Base-by-base conservation (phyloP, 2,888 invertebrate species). In the Lasioglossum oenotherae region DNA sequence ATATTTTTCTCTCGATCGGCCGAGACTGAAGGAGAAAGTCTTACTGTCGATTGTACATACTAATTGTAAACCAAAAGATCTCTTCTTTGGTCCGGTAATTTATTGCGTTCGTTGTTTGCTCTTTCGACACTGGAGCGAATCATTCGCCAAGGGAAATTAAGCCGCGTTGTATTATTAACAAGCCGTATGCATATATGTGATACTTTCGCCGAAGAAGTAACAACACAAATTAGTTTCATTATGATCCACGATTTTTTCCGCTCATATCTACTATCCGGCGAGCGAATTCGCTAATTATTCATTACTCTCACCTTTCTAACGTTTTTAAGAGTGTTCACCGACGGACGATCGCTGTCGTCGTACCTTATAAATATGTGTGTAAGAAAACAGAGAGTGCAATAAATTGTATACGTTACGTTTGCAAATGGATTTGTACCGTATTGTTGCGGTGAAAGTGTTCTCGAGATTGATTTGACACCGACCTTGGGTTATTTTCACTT, bases 31-130 rank as follows among this genome's bases (percentile, higher is more conserved):
- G 41, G 41, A 27, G 64, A 75, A 74, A 73, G 31, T 74, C 69
- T 44, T 49, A 77, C 82, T 78, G 80, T 73, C 23, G 73, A 82
- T 78, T 82, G 73, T 93, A 92, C 87, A 93, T 92, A 92, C 88
- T 87, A 88, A 75, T 57, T 38, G 60, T 69, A 80, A 82, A 84
- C 84, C 69, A 31, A 82, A 88, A 82, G n/a, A 80, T 83, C 72
- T 78, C 87, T 78, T 85, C 35, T 31, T 60, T 53, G 60, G 27
- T 84, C 80, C 87, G 88, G 72, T 88, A 84, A 91, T 88, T 90
- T 88, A 82, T 88, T 74, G 23, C 19, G 38, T 49, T 27, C 64
- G 4, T 19, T 67, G 14, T 53, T 64, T n/a, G 19, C 4, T 35
- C 8, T 44, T n/a, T 41, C 10, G 35, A 41, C 14, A 19, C 27